Conservation (phyloP, 2,888 invertebrate genomes). For the Drosophila nr. perissopoda region DNA sequence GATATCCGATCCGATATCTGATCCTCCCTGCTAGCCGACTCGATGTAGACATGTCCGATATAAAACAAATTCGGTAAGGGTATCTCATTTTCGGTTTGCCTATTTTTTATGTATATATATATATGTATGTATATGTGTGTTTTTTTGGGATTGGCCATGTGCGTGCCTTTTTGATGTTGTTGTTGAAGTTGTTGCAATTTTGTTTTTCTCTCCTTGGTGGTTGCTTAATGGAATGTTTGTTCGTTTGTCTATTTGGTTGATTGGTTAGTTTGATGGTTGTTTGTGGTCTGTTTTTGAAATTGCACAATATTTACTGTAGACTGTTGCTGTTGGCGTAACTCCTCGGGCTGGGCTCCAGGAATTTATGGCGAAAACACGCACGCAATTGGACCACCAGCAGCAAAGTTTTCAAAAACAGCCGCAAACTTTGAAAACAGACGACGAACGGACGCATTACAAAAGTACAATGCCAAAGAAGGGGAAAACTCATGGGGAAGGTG, state of each 20-base stretch:
- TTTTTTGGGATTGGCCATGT: slow-evolving; percentile 8
- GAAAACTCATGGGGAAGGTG: neutral
- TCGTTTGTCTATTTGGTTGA: slow-evolving; percentile 24
- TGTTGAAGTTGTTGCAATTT: neutral
- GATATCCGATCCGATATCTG: neutral
- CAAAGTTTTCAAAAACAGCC: slow-evolving; percentile 19
- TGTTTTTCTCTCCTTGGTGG: slow-evolving; percentile 11
- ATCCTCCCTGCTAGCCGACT: neutral
- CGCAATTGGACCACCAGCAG: slow-evolving; percentile 47
- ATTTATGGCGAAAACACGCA: slow-evolving; percentile 67
- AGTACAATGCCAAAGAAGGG: neutral
- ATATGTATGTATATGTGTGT: fast-evolving
- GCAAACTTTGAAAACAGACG: slow-evolving; percentile 33
- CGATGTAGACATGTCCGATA: neutral
- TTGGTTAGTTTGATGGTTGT: slow-evolving; percentile 39
- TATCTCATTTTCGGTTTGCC: neutral
- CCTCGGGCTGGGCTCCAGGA: slow-evolving; percentile 37
- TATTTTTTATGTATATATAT: neutral
- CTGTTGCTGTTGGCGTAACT: slow-evolving; percentile 18
- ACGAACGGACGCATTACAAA: slow-evolving; percentile 11
- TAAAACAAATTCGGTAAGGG: neutral
- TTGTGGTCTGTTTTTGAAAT: slow-evolving; percentile 33
- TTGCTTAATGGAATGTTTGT: slow-evolving; percentile 21
- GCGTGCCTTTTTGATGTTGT: slow-evolving; percentile 12
- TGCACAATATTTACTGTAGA: slow-evolving; percentile 15